phyloP scores from a whole-genome alignment of 2,888 invertebrate genomes.

The Scrobipalpa atriplicella region DNA sequence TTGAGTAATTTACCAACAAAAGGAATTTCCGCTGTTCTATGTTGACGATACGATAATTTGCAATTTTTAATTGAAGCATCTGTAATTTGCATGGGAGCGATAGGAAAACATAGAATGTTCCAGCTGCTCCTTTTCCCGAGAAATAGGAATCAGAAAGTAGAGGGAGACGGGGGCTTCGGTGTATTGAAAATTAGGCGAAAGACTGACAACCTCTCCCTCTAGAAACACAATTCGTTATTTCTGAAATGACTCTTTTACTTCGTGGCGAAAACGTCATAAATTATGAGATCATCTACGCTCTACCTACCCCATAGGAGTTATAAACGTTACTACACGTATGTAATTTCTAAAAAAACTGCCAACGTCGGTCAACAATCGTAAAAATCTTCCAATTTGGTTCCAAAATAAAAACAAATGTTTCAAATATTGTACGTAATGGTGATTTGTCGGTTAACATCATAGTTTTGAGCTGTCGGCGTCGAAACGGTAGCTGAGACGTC shows the following conservation, averaged over 20 bases:
- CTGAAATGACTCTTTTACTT: too few species aligned
- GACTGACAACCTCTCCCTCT: too few species aligned
- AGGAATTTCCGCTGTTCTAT: constrained; percentile 5
- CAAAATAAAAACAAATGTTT: constrained; percentile 14
- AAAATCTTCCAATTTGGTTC: constrained; percentile 10
- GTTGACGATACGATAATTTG: not conserved
- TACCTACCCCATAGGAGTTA: not conserved
- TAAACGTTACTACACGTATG: too few species aligned
- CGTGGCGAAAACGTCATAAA: too few species aligned
- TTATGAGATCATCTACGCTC: too few species aligned
- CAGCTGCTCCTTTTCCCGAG: too few species aligned
- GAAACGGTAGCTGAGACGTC: constrained; percentile 63
- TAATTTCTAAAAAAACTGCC: not conserved
- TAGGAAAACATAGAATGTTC: too few species aligned
- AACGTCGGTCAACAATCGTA: constrained; percentile 44
- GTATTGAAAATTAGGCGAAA: too few species aligned
- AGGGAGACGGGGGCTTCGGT: too few species aligned
- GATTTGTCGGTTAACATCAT: constrained; percentile 30
- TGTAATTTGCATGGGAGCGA: too few species aligned
- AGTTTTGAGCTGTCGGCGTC: constrained; percentile 28
- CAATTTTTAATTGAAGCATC: not conserved
- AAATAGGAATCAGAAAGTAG: too few species aligned
- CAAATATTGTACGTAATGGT: constrained; percentile 24
- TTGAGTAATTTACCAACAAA: constrained; percentile 14
- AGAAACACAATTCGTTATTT: too few species aligned